Evolutionary conservation across 2,113 vertebrate species (phyloP).

Genomic region (Struthidea cinerea): DNA sequence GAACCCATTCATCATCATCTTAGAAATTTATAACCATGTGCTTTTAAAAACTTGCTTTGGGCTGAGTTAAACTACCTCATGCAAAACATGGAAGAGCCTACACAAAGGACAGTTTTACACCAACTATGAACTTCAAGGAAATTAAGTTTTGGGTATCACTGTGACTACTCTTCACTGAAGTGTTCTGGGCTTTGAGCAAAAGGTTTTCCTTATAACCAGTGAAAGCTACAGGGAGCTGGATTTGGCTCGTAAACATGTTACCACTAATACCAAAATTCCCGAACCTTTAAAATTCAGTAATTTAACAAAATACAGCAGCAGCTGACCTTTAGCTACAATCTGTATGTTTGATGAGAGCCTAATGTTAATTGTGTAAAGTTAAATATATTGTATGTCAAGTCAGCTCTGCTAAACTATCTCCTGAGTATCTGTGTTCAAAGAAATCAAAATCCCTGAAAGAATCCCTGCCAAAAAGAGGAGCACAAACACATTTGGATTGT

Average conservation of each 20-base stretch:
- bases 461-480: not conserved
- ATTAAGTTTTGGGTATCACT: not conserved
- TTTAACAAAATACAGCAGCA: not conserved
- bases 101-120: not conserved
- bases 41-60: not conserved
- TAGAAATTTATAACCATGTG: not conserved
- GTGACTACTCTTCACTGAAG: not conserved
- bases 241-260: not conserved
- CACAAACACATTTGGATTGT: not conserved
- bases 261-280: not conserved
- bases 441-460: not conserved
- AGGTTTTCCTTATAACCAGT: not conserved
- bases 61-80: not conserved
- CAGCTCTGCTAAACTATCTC: not conserved
- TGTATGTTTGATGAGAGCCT: not conserved
- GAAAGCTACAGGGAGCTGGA: not conserved
- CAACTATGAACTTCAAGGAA: not conserved
- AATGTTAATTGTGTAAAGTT: not conserved
- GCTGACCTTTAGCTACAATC: not conserved
- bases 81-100: not conserved
- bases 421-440: not conserved
- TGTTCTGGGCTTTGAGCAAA: not conserved
- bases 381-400: not conserved
- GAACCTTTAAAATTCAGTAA: not conserved
- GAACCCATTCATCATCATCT: not conserved